Percentiles rank a stretch among this genome's conserved stretches.
Evolutionary conservation across 2,113 vertebrate genomes (phyloP).

Genomic region (Sylvia atricapilla): DNA sequence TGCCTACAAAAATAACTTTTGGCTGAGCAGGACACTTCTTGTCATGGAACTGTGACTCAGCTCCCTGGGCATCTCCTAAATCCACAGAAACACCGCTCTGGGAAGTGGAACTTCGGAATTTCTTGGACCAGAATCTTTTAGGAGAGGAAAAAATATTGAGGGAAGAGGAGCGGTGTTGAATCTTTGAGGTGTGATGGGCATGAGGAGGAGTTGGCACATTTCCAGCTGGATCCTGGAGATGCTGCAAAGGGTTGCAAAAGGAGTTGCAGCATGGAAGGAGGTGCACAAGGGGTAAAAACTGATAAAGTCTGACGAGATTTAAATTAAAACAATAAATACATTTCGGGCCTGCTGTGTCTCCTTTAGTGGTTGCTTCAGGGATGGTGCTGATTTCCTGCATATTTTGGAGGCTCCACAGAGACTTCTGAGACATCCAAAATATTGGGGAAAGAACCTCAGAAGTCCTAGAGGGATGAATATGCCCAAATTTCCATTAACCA

Average conservation of each 20-base stretch:
- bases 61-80: neutral
- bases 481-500: neutral
- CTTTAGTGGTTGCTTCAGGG: neutral
- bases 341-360: neutral
- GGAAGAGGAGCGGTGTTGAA: neutral
- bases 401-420: neutral
- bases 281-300: neutral
- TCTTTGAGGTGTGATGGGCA: fast-evolving
- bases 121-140: neutral
- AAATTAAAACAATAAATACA: neutral
- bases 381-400: neutral
- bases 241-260: neutral
- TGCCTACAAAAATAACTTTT: neutral
- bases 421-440: neutral
- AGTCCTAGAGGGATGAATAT: neutral
- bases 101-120: neutral
- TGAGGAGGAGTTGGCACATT: neutral
- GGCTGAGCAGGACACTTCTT: neutral
- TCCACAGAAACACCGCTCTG: fast-evolving
- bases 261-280: neutral
- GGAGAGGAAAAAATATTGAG: neutral
- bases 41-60: neutral
- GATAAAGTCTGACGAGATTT: neutral
- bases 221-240: neutral
- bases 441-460: neutral